phyloP scores from a whole-genome alignment of 2,888 invertebrate genomes.

The Pristionchus entomophagus region DNA sequence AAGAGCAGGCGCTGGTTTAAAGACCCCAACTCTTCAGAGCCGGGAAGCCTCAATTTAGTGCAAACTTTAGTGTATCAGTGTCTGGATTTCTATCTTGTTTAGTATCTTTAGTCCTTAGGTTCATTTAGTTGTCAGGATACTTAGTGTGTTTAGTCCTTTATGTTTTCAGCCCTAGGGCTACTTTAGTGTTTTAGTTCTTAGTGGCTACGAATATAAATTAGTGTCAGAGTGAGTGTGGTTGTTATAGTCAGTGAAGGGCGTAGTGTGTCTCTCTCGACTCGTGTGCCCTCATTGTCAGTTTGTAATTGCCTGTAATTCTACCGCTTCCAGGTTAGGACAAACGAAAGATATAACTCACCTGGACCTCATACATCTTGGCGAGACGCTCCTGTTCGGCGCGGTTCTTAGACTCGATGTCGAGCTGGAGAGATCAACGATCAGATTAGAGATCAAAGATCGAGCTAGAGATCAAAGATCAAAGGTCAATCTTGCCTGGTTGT shows the following conservation, averaged over 20 bases:
- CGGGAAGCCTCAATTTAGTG: background rate
- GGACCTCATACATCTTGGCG: slow-evolving; percentile 72
- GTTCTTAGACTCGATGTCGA: slow-evolving; percentile 71
- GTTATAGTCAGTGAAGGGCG: background rate
- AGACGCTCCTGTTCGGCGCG: slow-evolving; percentile 71
- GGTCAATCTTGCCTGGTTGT: no score
- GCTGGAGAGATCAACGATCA: slow-evolving; percentile 55
- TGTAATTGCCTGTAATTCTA: slow-evolving; percentile 35
- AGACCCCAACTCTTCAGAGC: background rate
- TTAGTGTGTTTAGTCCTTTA: no score
- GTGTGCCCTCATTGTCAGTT: slow-evolving; percentile 1
- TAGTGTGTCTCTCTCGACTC: background rate
- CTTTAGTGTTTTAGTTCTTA: slow-evolving; percentile 2
- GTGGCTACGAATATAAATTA: background rate
- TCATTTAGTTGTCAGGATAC: no score
- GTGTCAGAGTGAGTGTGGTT: no score
- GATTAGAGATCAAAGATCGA: slow-evolving; percentile 46
- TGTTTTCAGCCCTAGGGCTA: no score
- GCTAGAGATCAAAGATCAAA: slow-evolving; percentile 30
- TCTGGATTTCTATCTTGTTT: no score
- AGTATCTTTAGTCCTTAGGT: no score
- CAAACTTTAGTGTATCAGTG: slow-evolving; percentile 15
- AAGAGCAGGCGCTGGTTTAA: background rate
- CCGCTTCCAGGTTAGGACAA: slow-evolving; percentile 14
- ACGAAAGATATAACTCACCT: slow-evolving; percentile 76